Base-by-base conservation (phyloP, 2,888 invertebrate species). In the Scaptomyza tumidula region DNA sequence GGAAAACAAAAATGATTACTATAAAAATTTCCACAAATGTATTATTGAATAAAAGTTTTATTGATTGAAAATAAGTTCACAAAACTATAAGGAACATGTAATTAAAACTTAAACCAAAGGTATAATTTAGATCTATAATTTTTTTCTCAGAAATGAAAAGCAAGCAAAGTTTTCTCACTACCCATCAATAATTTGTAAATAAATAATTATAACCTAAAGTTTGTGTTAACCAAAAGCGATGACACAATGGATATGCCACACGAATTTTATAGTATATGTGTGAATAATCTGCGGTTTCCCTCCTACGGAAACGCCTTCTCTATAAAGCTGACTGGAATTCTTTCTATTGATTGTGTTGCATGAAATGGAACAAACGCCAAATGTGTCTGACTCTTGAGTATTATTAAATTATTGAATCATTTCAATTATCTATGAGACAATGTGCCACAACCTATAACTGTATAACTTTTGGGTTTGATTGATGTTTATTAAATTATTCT, bases 361-460 rank as follows among this genome's bases (percentile, higher is more conserved):
- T 3, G 24, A 43, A 54, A 43, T 71, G 54, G 41, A 45, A 52
- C 66, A 27, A 54, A 35, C 14, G 14, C 37, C 44, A 44, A 27
- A 57, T 62, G 50, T 57, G n/a, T 46, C 16, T 35, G 50, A 37
- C 11, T 45, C 39, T 19, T 14, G 48, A 29, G 33, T 48, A 19
- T 58, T 62, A 56, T 50, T 76, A 56, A 66, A 62, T 66, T 59
- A 59, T 74, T 73, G 31, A 63, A 68, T 72, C 57, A 49, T 41
- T 67, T 73, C 41, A 68, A 75, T 75, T 77, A 72, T 68, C 59
- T 77, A 72, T 62, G n/a, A n/a, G n/a, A n/a, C n/a, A n/a, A n/a
- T n/a, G n/a, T n/a, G n/a, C n/a, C n/a, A n/a, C n/a, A n/a, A 71
- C 44, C 54, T 43, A 61, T 58, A 39, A 29, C 4, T 43, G 41